Conservation (phyloP, 2,888 invertebrate species). For the Cataglyphis livida region DNA sequence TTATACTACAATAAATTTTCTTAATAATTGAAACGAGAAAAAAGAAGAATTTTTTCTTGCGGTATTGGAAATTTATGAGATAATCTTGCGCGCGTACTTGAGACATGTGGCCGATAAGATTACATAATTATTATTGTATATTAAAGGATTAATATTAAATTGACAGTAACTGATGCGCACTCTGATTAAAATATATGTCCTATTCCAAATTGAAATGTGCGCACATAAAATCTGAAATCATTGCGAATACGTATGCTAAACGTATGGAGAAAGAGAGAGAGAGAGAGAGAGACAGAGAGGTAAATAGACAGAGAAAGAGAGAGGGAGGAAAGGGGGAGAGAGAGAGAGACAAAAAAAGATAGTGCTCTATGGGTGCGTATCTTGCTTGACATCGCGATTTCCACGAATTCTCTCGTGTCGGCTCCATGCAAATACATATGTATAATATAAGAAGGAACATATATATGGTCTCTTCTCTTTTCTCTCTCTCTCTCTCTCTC, state of each 20-base stretch:
- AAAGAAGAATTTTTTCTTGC: neutral
- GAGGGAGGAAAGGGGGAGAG: no score
- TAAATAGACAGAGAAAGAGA: no score
- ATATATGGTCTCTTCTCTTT: slow-evolving; percentile 38
- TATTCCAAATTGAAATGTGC: neutral
- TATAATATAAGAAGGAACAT: slow-evolving; percentile 57
- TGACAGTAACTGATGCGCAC: no score
- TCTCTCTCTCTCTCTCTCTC: neutral
- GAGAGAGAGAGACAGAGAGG: neutral
- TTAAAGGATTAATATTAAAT: neutral
- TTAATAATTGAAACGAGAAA: neutral
- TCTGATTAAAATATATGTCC: neutral
- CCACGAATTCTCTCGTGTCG: slow-evolving; percentile 56
- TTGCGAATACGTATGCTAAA: slow-evolving; percentile 22
- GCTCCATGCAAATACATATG: slow-evolving; percentile 47
- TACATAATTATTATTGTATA: neutral
- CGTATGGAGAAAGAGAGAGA: neutral
- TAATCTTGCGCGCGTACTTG: neutral
- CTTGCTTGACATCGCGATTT: slow-evolving; percentile 14
- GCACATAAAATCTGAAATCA: neutral
- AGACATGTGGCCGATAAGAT: neutral
- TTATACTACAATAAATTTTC: neutral
- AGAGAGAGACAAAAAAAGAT: neutral
- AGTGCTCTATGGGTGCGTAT: neutral
- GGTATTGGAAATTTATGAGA: neutral